Evolutionary conservation across 2,888 invertebrate species (phyloP), one percentile per base, ranked within the genome.

Genomic region (Tipula lateralis): DNA sequence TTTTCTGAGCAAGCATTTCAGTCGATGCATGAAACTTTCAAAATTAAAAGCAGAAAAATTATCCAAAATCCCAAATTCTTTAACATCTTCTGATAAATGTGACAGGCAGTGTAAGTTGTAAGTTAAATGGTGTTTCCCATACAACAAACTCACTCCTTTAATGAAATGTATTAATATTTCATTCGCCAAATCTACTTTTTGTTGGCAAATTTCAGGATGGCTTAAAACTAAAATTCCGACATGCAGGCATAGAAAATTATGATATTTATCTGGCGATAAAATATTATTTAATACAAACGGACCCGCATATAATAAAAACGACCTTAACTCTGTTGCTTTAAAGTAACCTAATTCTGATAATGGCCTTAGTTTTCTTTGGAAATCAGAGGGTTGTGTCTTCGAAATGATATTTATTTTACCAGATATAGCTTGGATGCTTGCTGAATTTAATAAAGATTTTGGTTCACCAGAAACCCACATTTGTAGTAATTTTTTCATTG

Each of bases 61-160:
- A 50, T 87, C 86, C 36, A 87, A 84, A 7, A 29, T 6, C 5
- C 87, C 87, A 85, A 83, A 85, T 12, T 84, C 85, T 85, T 86
- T 85, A 9, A 85, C 86, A 81, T 87, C 86, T 84, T 86, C 81
- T 29, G 81, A n/a, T n/a, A n/a, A n/a, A n/a, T n/a, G n/a, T n/a
- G n/a, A n/a, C n/a, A n/a, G n/a, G n/a, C n/a, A n/a, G 82, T 87
- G 87, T 2, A 87, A 84, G 85, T 87, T 87, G 39, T 86, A 85
- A 5, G 86, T 84, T 29, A 87, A 84, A 84, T 84, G 84, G 16
- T 86, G 34, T 29, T 84, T 30, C 9, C 87, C 87, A 85, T 87
- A 87, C 30, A 87, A 66, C 16, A 44, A 36, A 82, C 16, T 83
- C 84, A 85, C 86, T 80, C 85, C 84, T 50, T 84, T n/a, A 39